Evolutionary conservation across 2,113 vertebrate species (phyloP), one percentile per base, ranked within the genome.

Genomic region (Okapia johnstoni): DNA sequence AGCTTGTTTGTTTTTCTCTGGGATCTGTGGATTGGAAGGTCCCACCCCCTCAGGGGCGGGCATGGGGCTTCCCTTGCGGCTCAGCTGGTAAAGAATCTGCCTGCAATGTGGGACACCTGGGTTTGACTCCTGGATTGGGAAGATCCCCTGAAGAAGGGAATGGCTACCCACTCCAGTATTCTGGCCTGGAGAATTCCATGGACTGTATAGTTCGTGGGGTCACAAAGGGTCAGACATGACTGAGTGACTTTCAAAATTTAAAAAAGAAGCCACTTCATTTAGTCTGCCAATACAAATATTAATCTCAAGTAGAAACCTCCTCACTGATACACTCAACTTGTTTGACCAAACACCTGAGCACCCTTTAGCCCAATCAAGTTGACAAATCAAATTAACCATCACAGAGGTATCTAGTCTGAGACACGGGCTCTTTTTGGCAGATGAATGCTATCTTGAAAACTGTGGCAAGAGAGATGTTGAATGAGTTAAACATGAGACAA

Each of bases 21-120:
- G 7, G 76, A 36, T 48, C 85, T 21, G 2, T 15, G 26, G 23
- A 28, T n/a, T 40, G 54, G 57, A 50, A 9, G 14, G 58, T 13
- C 10, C 76, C 7, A 19, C n/a, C 26, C 21, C 3, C 23, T 0
- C 0, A 6, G 25, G 26, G 21, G 14, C 5, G 14, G 55, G 3
- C 6, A 0, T 0, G 66, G 36, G 36, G 36, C 66, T 40, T 73
- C 19, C 3, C 66, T 70, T 23, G n/a, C 13, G 66, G 36, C 10
- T 73, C 21, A 73, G 66, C 66, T 73, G 36, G 21, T 25, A 40
- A 73, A 40, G 10, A 1, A 25, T 73, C 66, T 40, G 36, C 66
- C 5, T 40, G 66, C 19, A 13, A 73, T 11, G 5, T 40, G 36
- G 36, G n/a, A 73, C n/a, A 40, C 21, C 66, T 73, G 66, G 36